phyloP scores from a whole-genome alignment of 2,888 invertebrate species.

The Ptilodon capucinus region DNA sequence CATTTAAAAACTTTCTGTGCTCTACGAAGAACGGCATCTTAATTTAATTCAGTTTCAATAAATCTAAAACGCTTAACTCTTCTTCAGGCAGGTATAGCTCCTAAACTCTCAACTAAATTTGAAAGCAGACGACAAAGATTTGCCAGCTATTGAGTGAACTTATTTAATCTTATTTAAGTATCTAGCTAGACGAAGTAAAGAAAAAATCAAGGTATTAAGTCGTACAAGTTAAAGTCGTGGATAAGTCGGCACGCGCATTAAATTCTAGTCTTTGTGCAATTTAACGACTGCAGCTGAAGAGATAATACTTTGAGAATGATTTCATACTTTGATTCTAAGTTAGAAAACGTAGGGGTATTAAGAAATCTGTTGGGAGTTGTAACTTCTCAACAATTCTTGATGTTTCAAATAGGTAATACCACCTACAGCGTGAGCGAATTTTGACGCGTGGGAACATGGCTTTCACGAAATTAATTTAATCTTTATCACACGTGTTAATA shows the following conservation, averaged over 20 bases:
- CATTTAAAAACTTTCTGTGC: no score
- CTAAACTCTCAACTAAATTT: constrained; percentile 1
- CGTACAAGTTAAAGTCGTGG: constrained; percentile 48
- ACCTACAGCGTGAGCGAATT: no score
- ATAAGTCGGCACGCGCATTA: constrained; percentile 55
- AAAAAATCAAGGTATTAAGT: constrained; percentile 45
- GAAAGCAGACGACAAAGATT: constrained; percentile 1
- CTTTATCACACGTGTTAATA: no score
- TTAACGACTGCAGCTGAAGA: constrained; percentile 56
- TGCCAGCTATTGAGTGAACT: constrained; percentile 9
- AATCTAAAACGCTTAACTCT: background rate
- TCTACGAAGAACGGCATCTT: no score
- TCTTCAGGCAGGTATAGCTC: background rate
- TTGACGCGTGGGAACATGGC: no score
- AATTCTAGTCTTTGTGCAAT: constrained; percentile 69
- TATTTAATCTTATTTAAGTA: constrained; percentile 25
- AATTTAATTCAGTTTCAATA: no score
- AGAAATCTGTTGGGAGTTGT: background rate
- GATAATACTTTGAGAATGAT: constrained; percentile 51
- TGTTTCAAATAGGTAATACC: no score
- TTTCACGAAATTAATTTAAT: no score
- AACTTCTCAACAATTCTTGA: no score
- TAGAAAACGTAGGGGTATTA: constrained; percentile 18
- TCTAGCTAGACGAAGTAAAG: constrained; percentile 11
- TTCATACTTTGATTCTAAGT: constrained; percentile 40